Evolutionary conservation across 1,140 invertebrate species (phyloP), one percentile per base, ranked within the genome.

Genomic region (Matsumurasca onukii): DNA sequence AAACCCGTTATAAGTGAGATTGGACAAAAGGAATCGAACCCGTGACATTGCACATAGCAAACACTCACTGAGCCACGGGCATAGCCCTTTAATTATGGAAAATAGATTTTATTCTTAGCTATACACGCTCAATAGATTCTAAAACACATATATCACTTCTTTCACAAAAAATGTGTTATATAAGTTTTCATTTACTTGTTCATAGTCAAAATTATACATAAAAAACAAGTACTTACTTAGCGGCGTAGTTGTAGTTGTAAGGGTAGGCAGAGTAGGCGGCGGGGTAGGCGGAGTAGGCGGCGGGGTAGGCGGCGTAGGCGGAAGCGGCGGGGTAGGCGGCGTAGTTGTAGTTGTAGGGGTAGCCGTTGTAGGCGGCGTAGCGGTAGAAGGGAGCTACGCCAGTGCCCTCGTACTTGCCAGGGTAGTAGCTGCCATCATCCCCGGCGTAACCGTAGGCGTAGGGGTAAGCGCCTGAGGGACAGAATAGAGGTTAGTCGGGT

Each of bases 341-440:
- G 30, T 20, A 64, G 49, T 59, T n/a, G 55, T 13, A 13, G 24
- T 22, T 24, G 62, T 69, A 70, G 25, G 70, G 49, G 67, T 67
- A 71, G 20, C 45, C 66, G 0, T 34, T 22, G 61, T 34, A 70
- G 30, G 68, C 63, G 34, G 49, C 15, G 65, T 72, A 71, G 31
- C 65, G 71, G 52, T 59, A 51, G 49, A 68, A 31, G 62, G 69
- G 69, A 13, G 70, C 52, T 24, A 66, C 66, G 51, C 24, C 51
- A 22, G 30, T 59, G 5, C 55, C 55, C 5, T 25, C 66, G 69
- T 73, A 73, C 57, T 73, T 73, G 51, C 72, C 72, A 17, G 70
- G 70, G 67, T 59, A 73, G 72, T 73, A 73, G 20, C 68, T 66
- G 63, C 72, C 72, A 29, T 73, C 72, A 49, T 73, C 72, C 55